These are phyloP conservation scores for Oplegnathus fasciatus DNA, from an alignment of 2,113 vertebrate species.

Conservation along the genomic window DNA sequence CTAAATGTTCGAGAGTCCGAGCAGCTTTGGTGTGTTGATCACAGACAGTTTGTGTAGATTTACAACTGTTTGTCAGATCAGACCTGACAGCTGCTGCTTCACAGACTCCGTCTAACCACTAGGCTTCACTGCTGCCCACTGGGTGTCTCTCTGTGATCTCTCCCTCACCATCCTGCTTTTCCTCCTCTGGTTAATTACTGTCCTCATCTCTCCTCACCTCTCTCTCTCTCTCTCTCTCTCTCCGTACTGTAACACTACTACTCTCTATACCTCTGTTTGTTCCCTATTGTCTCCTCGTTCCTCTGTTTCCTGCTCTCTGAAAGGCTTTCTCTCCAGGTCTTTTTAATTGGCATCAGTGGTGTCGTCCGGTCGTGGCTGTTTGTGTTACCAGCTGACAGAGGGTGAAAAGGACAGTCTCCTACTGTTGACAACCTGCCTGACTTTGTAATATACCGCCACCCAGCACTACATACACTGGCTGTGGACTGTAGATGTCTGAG, in stretches of 20 bases:
- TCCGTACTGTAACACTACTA: not conserved
- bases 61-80: not conserved
- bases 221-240: conserved; percentile 6
- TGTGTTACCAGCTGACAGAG: conserved; percentile 21
- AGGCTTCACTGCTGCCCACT: conserved; percentile 4
- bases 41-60: too few relatives aligned
- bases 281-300: not conserved
- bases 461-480: not conserved
- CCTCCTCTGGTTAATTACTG: conserved; percentile 36
- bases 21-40: too few relatives aligned
- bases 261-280: conserved; percentile 10
- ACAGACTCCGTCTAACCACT: not conserved
- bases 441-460: conserved; percentile 14
- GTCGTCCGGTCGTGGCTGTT: not conserved
- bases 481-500: not conserved
- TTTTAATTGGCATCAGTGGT: conserved; percentile 49
- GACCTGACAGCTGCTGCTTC: not conserved
- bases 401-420: conserved; percentile 45
- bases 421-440: conserved; percentile 15
- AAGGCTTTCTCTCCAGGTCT: not conserved
- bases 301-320: not conserved
- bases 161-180: not conserved
- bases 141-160: not conserved
- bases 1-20: too few relatives aligned
- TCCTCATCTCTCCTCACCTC: conserved; percentile 16